These are phyloP conservation scores for Spea bombifrons DNA, from an alignment of 2,113 vertebrate genomes.

Conservation along the genomic window DNA sequence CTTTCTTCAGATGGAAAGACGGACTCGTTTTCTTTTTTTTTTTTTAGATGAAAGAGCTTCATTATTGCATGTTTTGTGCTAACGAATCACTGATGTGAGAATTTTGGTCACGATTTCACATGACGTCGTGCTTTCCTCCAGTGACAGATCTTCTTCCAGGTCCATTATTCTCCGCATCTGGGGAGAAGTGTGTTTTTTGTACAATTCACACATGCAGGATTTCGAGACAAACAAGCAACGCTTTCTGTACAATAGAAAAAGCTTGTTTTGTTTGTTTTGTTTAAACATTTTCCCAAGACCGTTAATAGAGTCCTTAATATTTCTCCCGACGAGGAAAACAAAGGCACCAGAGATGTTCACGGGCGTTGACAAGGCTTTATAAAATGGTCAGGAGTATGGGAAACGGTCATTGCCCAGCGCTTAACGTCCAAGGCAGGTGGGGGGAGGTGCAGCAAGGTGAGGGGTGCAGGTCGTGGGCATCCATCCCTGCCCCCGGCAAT, in stretches of 20 bases:
- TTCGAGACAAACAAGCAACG: slow-evolving; percentile 50
- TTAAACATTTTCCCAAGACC: slow-evolving; percentile 15
- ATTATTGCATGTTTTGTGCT: neutral
- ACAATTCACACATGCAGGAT: slow-evolving; percentile 38
- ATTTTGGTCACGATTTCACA: slow-evolving; percentile 40
- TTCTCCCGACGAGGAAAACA: neutral
- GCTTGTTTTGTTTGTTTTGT: slow-evolving; percentile 20
- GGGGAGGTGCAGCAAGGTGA: too few species aligned
- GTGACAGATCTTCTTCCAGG: slow-evolving; percentile 39
- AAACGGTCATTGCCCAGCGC: too few species aligned
- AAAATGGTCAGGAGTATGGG: too few species aligned
- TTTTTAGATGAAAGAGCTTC: slow-evolving; percentile 23
- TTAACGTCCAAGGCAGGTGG: too few species aligned
- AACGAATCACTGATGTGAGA: slow-evolving; percentile 19
- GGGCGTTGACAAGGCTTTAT: too few species aligned
- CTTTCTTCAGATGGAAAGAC: too few species aligned
- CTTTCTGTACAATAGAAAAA: slow-evolving; percentile 3
- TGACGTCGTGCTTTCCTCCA: slow-evolving; percentile 18
- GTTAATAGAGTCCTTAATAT: slow-evolving; percentile 2
- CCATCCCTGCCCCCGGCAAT: too few species aligned
- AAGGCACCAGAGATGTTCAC: too few species aligned
- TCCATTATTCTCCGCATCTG: slow-evolving; percentile 16
- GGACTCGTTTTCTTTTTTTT: neutral
- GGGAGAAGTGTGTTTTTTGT: slow-evolving; percentile 42
- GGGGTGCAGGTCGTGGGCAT: too few species aligned